A percentile compares a stretch with the other conserved stretches of the same genome.
Conservation (phyloP, 2,113 vertebrate genomes). For the Amphilophus citrinellus region DNA sequence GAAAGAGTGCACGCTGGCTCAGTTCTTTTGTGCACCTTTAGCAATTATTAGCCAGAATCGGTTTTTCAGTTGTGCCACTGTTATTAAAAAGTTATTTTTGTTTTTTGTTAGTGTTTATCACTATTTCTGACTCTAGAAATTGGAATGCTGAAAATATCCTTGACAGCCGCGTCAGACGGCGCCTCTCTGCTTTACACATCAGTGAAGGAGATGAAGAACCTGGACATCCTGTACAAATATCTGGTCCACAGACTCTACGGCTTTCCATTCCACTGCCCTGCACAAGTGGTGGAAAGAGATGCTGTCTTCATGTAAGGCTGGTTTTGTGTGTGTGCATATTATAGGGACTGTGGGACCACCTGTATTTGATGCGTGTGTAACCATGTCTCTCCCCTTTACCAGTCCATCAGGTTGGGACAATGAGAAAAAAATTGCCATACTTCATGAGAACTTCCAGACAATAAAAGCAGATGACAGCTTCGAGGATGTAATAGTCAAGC, state of each 20-base stretch:
- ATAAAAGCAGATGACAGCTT: slow-evolving; percentile 94
- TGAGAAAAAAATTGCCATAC: slow-evolving; percentile 98
- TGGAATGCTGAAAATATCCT: slow-evolving; percentile 72
- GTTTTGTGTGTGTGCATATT: not conserved
- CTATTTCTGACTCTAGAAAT: not conserved
- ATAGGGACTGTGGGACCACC: no score
- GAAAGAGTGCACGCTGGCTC: not conserved
- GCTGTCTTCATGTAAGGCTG: slow-evolving; percentile 94
- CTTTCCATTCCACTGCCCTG: slow-evolving; percentile 93
- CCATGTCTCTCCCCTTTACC: slow-evolving; percentile 16
- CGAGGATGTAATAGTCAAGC: slow-evolving; percentile 95
- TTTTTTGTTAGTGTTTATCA: not conserved
- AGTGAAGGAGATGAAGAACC: slow-evolving; percentile 98
- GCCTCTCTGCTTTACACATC: slow-evolving; percentile 98
- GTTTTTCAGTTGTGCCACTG: not conserved
- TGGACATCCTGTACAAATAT: slow-evolving; percentile 98
- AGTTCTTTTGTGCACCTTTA: not conserved
- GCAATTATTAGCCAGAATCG: not conserved
- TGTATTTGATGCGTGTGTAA: slow-evolving; percentile 25
- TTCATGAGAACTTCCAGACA: slow-evolving; percentile 96
- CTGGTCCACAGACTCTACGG: slow-evolving; percentile 97
- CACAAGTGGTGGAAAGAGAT: slow-evolving; percentile 97
- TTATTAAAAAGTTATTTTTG: not conserved
- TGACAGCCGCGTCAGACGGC: slow-evolving; percentile 89
- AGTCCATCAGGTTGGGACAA: slow-evolving; percentile 99